Evolutionary conservation across 1,140 invertebrate species (phyloP), one percentile per base, ranked within the genome.

Genomic region (Papilio machaon): DNA sequence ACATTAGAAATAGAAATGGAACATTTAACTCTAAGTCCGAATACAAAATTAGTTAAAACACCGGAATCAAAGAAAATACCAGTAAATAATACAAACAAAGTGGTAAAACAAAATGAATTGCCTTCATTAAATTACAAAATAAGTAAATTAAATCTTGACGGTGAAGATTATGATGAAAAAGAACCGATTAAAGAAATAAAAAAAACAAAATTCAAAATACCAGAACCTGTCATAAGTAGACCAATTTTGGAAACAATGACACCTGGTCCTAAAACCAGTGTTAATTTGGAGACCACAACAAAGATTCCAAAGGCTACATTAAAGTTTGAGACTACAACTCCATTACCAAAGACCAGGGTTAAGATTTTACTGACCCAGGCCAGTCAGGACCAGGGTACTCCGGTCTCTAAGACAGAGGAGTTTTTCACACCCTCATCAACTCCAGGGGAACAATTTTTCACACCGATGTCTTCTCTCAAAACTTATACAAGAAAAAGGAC

Each of bases 351-450:
- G 30, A 73, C 83, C 0, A 92, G 83, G 84, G 87, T 89, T 0
- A 81, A 84, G 19, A 83, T 89, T 9, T 19, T 83, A 7, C 35
- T 88, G 4, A 85, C 85, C 9, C 82, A 85, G 73, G 81, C 85
- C 2, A 82, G 76, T 0, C 15, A 70, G 10, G 81, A 84, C 15
- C n/a, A 77, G 13, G 54, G 79, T 43, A 77, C 81, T 4, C 70
- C 82, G 7, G 88, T 86, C 0, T 87, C 89, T 0, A 85, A 85
- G 73, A 17, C 60, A 0, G 79, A 82, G 1, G 80, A 87, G 38
- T 93, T 93, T 58, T 89, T 87, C 79, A 92, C 91, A 0, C 92
- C 92, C 0, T 79, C n/a, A 8, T 88, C 87, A 5, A 87, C 89
- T 0, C 87, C 89, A 0, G 70, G 77, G 2, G 89, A 91, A 35